Conservation (phyloP, 2,888 invertebrate species). For the Acrobasis repandana region DNA sequence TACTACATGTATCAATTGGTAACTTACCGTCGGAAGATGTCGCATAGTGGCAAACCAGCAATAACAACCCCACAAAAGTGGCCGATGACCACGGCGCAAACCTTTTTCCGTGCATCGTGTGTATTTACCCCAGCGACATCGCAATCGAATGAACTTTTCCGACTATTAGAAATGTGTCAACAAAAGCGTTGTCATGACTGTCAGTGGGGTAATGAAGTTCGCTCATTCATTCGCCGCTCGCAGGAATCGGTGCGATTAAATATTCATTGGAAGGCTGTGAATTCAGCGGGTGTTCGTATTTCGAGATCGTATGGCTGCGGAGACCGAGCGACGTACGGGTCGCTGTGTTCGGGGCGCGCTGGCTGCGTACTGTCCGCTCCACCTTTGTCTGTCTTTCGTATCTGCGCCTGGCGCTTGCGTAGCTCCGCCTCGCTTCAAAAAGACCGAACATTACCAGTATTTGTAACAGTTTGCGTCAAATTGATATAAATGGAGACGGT, state of each 20-base stretch:
- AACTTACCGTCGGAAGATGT: conserved; percentile 73
- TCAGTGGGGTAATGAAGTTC: conserved; percentile 56
- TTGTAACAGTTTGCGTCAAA: conserved; percentile 83
- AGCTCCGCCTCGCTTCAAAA: conserved; percentile 78
- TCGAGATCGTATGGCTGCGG: conserved; percentile 36
- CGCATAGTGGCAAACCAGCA: conserved; percentile 57
- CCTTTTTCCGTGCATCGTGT: conserved; percentile 63
- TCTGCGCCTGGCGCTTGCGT: conserved; percentile 74
- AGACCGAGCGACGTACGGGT: conserved; percentile 43
- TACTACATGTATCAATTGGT: not conserved
- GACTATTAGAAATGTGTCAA: conserved; percentile 58
- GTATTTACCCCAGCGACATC: conserved; percentile 65
- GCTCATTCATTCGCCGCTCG: conserved; percentile 65
- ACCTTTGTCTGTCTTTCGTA: conserved; percentile 53
- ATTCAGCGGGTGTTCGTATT: conserved; percentile 55
- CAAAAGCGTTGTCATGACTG: conserved; percentile 60
- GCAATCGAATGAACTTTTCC: conserved; percentile 61
- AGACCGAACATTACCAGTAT: conserved; percentile 82
- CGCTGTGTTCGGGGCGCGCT: conserved; percentile 55
- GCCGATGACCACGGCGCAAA: conserved; percentile 53
- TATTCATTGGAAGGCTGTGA: conserved; percentile 67
- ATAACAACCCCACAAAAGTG: conserved; percentile 55
- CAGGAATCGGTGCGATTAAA: conserved; percentile 69
- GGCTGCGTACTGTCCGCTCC: conserved; percentile 61
- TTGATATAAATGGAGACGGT: conserved; percentile 83